These are phyloP conservation scores for Drosophila rufa DNA, from an alignment of 1,140 invertebrate genomes.

Conservation along the genomic window DNA sequence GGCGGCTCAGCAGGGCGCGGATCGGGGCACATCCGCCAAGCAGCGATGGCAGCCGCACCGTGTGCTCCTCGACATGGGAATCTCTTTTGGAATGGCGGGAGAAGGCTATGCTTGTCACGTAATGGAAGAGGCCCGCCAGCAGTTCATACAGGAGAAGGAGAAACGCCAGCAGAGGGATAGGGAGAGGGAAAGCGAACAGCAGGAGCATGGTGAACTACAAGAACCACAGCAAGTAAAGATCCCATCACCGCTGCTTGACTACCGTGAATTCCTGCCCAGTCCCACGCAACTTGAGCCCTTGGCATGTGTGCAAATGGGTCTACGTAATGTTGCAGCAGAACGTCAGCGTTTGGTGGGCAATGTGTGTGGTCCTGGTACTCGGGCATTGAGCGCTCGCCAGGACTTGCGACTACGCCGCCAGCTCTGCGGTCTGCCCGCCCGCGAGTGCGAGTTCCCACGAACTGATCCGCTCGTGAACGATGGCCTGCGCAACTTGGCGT, in stretches of 20 bases:
- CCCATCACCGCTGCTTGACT: constrained; percentile 47
- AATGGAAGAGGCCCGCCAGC: constrained; percentile 71
- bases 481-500: constrained; percentile 62
- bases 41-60: constrained; percentile 91
- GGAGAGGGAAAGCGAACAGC: constrained; percentile 41
- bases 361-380: constrained; percentile 85
- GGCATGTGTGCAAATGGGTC: constrained; percentile 88
- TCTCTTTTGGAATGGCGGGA: constrained; percentile 90
- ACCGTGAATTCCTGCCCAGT: constrained; percentile 50
- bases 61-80: constrained; percentile 90
- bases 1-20: constrained; percentile 76
- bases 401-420: constrained; percentile 88
- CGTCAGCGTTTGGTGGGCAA: constrained; percentile 85
- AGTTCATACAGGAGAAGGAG: constrained; percentile 61
- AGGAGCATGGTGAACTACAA: constrained; percentile 1
- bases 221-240: constrained; percentile 8
- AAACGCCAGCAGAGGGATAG: constrained; percentile 25
- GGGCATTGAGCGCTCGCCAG: constrained; percentile 88
- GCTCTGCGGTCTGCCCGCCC: constrained; percentile 88
- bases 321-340: constrained; percentile 82
- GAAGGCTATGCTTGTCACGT: constrained; percentile 88
- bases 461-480: constrained; percentile 66
- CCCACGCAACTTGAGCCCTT: constrained; percentile 86
- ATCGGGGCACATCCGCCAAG: constrained; percentile 87
- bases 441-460: constrained; percentile 84